These are phyloP conservation scores for Gallinago paraguaiae DNA, from an alignment of 2,113 vertebrate genomes.

Conservation along the genomic window DNA sequence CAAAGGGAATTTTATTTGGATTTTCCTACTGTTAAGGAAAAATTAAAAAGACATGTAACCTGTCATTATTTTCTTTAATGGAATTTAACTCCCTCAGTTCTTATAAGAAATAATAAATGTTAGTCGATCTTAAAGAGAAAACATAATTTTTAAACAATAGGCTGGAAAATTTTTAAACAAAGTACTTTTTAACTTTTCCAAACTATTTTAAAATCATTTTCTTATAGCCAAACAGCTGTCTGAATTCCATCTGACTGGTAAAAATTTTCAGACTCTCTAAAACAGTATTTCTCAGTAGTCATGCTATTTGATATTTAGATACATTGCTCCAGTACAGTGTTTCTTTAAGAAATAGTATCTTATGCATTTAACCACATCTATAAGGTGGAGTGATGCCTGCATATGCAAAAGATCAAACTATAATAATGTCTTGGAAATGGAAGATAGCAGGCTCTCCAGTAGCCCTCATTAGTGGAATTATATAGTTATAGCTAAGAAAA, in stretches of 20 bases:
- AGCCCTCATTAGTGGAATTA: constrained; percentile 67
- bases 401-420: constrained; percentile 55
- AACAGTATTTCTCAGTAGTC: neutral
- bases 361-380: constrained; percentile 15
- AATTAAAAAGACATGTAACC: neutral
- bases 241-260: neutral
- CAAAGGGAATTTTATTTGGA: neutral
- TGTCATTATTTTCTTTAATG: neutral
- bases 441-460: constrained; percentile 54
- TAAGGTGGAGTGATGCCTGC: constrained; percentile 36
- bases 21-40: neutral
- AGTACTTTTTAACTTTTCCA: neutral
- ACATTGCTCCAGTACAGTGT: neutral
- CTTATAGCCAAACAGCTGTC: neutral
- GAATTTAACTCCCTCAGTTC: neutral
- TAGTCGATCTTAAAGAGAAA: neutral
- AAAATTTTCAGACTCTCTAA: neutral
- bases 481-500: constrained; percentile 49
- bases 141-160: neutral
- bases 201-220: neutral
- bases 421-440: constrained; percentile 57
- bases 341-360: constrained; percentile 44
- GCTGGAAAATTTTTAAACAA: neutral
- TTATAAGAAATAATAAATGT: neutral
- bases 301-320: neutral